These are phyloP conservation scores for Drosophila emarginata DNA, from an alignment of 2,888 invertebrate species.

Conservation along the genomic window DNA sequence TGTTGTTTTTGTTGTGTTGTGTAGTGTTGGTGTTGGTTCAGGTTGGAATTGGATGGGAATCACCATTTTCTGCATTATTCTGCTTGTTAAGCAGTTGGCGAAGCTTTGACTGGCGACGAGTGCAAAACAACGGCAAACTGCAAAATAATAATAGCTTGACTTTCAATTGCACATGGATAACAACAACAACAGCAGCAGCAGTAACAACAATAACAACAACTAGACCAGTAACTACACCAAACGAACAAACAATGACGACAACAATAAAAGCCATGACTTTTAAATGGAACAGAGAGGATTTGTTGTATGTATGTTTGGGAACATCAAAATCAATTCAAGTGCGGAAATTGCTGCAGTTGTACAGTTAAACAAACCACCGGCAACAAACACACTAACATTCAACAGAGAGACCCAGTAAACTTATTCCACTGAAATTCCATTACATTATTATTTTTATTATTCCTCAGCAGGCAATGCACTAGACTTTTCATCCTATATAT, in stretches of 20 bases:
- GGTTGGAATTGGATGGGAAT: slow-evolving; percentile 2
- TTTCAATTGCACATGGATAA: slow-evolving; percentile 70
- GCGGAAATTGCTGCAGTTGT: slow-evolving; percentile 74
- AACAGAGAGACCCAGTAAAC: slow-evolving; percentile 25
- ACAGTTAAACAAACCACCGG: slow-evolving; percentile 59
- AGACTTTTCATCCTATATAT: slow-evolving; percentile 40
- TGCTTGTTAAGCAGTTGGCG: slow-evolving; percentile 70
- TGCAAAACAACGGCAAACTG: slow-evolving; percentile 50
- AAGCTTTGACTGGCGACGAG: slow-evolving; percentile 64
- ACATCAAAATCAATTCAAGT: slow-evolving; percentile 73
- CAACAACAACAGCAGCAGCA: slow-evolving; percentile 21
- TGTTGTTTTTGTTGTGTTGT: slow-evolving; percentile 11
- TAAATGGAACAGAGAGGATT: slow-evolving; percentile 21
- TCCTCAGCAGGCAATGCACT: slow-evolving; percentile 30
- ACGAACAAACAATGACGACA: slow-evolving; percentile 51
- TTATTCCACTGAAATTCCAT: slow-evolving; percentile 22
- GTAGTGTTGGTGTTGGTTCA: slow-evolving; percentile 13
- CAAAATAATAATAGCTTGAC: slow-evolving; percentile 65
- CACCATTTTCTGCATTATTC: slow-evolving; percentile 59
- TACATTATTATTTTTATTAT: slow-evolving; percentile 30
- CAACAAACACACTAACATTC: background rate
- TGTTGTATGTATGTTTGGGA: slow-evolving; percentile 29
- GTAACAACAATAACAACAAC: slow-evolving; percentile 18
- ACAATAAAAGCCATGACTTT: slow-evolving; percentile 66
- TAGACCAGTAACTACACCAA: slow-evolving; percentile 14